Evolutionary conservation across 2,113 vertebrate species (phyloP), one percentile per base, ranked within the genome.

Genomic region (Mus pahari): DNA sequence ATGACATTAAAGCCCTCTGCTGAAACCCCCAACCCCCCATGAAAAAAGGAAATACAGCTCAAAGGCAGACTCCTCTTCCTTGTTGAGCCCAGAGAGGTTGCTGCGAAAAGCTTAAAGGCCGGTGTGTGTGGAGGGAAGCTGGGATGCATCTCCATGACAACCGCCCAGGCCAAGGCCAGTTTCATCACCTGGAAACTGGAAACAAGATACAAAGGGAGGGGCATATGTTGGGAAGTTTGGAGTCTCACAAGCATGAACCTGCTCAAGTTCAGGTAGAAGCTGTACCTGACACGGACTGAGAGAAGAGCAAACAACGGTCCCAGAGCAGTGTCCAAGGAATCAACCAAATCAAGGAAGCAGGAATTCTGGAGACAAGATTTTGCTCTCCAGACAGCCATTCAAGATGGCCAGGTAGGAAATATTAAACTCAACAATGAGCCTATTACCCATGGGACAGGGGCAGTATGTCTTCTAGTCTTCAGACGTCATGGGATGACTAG

Each of bases 111-210:
- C 74, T 24, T 2, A 26, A 92, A 97, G 83, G 96, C 86, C 58
- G 28, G 50, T 91, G 92, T 96, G 92, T 96, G 96, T 97, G 97
- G 94, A 95, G 42, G n/a, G 86, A 97, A 95, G 97, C 97, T 96
- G 97, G 92, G 93, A 96, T 97, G 97, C 1, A 45, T 98, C 98
- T 98, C 98, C 98, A 98, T 98, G 98, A 97, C 94, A 98, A 98
- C 98, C 90, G 97, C 96, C 96, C 96, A 98, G 92, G 94, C 53
- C 89, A 50, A 97, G 96, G 97, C 94, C 97, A 95, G 95, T 97
- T 97, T 28, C 83, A 98, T 98, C 97, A 98, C 98, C 97, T 97
- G 97, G 90, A 98, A 96, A 70, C 95, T 83, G n/a, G 97, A 97
- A 97, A 96, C 87, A 92, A 94, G 86, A 94, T 50, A 13, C 2